phyloP scores from a whole-genome alignment of 2,888 invertebrate genomes.

The Matsumyia berberina region DNA sequence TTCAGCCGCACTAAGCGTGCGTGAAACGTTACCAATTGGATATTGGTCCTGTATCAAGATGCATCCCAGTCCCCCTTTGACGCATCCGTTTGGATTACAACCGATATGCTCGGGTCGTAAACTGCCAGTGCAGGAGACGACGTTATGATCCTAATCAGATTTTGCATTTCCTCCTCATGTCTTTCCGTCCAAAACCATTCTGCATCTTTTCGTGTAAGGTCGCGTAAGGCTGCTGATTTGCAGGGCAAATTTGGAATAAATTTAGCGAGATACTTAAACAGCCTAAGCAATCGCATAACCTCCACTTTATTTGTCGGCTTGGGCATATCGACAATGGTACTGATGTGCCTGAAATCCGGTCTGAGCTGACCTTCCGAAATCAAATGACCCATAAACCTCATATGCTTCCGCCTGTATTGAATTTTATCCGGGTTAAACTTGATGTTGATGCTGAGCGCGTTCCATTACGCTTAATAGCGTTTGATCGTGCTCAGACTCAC shows the following conservation, averaged over 20 bases:
- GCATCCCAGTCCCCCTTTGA: constrained; percentile 78
- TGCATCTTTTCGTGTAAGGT: too few species aligned
- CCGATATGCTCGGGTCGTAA: constrained; percentile 71
- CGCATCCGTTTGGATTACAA: constrained; percentile 79
- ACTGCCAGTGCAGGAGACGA: constrained; percentile 37
- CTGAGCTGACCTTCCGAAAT: too few species aligned
- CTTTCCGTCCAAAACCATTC: constrained; percentile 57
- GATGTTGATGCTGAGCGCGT: constrained; percentile 40
- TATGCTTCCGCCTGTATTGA: constrained; percentile 74
- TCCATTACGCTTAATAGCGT: constrained; percentile 51
- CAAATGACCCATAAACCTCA: constrained; percentile 78
- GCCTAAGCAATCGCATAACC: constrained; percentile 50
- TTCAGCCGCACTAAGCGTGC: constrained; percentile 78
- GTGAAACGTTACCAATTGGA: constrained; percentile 79
- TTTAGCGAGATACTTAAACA: constrained; percentile 71
- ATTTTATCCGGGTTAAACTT: constrained; percentile 78
- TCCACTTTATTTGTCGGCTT: constrained; percentile 41
- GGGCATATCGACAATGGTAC: constrained; percentile 54
- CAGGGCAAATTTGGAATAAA: constrained; percentile 70
- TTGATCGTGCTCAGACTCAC: constrained; percentile 48
- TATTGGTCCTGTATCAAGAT: constrained; percentile 79
- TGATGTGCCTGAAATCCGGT: constrained; percentile 65
- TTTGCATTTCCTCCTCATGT: constrained; percentile 29
- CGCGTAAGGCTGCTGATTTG: constrained; percentile 46
- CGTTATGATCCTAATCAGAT: too few species aligned